phyloP scores from a whole-genome alignment of 2,888 invertebrate genomes.

The Cyclophora albipunctata region DNA sequence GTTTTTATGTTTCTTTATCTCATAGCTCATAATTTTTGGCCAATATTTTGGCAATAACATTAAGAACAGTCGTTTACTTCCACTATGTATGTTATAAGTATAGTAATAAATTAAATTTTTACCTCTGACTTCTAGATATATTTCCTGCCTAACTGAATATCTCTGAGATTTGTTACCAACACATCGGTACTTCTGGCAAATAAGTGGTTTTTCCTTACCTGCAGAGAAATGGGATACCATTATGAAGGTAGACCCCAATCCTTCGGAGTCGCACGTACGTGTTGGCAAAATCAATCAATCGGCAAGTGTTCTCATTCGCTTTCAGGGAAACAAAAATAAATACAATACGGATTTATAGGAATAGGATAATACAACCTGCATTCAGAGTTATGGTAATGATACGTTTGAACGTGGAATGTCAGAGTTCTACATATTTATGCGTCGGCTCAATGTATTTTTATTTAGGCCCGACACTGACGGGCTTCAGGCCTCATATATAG shows the following conservation, averaged over 20 bases:
- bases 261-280: conserved; percentile 28
- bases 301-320: conserved; percentile 19
- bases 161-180: no score
- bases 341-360: conserved; percentile 6
- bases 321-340: conserved; percentile 12
- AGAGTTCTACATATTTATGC: conserved; percentile 15
- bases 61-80: no score
- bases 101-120: no score
- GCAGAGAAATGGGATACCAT: conserved; percentile 30
- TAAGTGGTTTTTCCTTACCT: conserved; percentile 20
- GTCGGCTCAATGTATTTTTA: conserved; percentile 8
- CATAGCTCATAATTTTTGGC: no score
- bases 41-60: no score
- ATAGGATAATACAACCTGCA: no score
- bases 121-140: no score
- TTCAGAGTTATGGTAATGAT: conserved; percentile 13
- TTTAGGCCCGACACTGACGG: background rate
- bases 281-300: conserved; percentile 34
- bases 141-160: no score
- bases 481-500: no score
- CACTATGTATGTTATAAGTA: no score
- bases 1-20: no score
- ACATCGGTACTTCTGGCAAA: conserved; percentile 2
- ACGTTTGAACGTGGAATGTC: conserved; percentile 12
- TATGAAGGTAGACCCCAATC: conserved; percentile 30